Conservation (phyloP, 1,140 invertebrate species). For the Drosophila bipectinata region DNA sequence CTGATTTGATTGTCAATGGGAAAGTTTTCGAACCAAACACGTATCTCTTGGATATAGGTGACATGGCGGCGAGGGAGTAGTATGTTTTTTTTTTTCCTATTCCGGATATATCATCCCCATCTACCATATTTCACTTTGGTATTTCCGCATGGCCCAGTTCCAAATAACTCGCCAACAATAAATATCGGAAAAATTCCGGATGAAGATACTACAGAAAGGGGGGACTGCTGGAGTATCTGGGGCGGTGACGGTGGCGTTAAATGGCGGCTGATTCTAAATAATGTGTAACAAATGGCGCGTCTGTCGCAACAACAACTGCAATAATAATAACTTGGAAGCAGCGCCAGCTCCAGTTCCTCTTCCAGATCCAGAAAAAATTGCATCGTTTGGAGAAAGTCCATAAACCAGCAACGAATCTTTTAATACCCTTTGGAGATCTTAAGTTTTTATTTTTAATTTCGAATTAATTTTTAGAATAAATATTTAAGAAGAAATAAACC, state of each 20-base stretch:
- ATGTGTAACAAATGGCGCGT: slow-evolving; percentile 79
- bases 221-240: slow-evolving; percentile 5
- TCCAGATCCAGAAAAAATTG: background rate
- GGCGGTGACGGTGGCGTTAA: slow-evolving; percentile 13
- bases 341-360: slow-evolving; percentile 3
- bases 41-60: background rate
- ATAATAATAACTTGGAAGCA: slow-evolving; percentile 71
- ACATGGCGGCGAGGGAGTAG: background rate
- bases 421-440: too few relatives aligned
- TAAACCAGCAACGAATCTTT: too few relatives aligned
- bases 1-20: slow-evolving; percentile 42
- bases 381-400: background rate
- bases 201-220: slow-evolving; percentile 20
- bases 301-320: slow-evolving; percentile 66
- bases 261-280: slow-evolving; percentile 56
- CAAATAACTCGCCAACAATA: slow-evolving; percentile 51
- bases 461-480: too few relatives aligned
- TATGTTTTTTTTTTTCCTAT: slow-evolving; percentile 30
- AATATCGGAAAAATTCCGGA: slow-evolving; percentile 61
- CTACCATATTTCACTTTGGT: slow-evolving; percentile 46
- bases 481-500: too few relatives aligned
- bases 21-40: slow-evolving; percentile 11
- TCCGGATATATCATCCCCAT: slow-evolving; percentile 38
- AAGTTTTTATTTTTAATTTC: too few relatives aligned
- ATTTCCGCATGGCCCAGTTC: slow-evolving; percentile 73